Evolutionary conservation across 2,888 invertebrate species (phyloP), one percentile per base, ranked within the genome.

Genomic region (Lapara coniferarum): DNA sequence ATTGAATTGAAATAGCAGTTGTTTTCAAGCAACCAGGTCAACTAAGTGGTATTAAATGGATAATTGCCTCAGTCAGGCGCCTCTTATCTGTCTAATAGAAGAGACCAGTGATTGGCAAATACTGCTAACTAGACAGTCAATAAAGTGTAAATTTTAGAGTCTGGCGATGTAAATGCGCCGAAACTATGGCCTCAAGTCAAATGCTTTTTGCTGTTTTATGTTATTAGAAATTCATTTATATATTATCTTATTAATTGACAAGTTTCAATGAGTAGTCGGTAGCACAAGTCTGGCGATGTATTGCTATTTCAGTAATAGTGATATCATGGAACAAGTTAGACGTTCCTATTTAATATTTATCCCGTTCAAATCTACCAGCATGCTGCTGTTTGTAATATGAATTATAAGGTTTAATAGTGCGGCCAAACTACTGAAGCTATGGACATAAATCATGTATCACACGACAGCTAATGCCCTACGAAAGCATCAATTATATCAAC

Each of bases 41-140:
- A 77, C 77, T 77, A 81, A 86, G 85, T 85, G 84, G 81, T 79
- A 83, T 81, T 85, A 80, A 86, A 85, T 83, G 78, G 78, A 82
- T 87, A 85, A 86, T 86, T 84, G 84, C 77, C 75, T 74, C 78
- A 74, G 75, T 75, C 77, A 83, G 83, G 82, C 85, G 85, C 81
- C 84, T 79, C 72, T 74, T 72, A 71, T 66, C 73, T 73, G 68
- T 71, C 77, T 82, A 82, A 85, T 84, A 76, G 76, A 79, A 75
- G 75, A 73, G 77, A 75, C 76, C 81, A 77, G 72, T 79, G 77
- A 81, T 80, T 74, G 75, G 76, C 80, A 76, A 80, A 78, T 82
- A 79, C 63, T 63, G 76, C 58, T 68, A 57, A 57, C 56, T 46
- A 57, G 25, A 49, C n/a, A 30, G 49, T 67, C 49, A 57, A 68